Conservation (phyloP, 1,140 invertebrate genomes). For the Oedothorax gibbosus region DNA sequence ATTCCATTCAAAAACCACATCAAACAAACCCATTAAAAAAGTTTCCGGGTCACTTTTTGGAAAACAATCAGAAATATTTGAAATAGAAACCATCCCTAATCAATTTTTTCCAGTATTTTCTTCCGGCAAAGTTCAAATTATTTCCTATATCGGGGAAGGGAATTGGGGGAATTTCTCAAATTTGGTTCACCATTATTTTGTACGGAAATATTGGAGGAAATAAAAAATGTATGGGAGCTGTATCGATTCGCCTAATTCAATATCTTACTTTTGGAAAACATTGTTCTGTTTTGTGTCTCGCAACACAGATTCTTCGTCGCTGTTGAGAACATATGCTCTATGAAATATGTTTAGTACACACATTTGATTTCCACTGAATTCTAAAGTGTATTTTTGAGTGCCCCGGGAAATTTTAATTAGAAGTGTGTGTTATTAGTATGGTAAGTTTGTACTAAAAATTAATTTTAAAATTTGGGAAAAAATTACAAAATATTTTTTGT, state of each 20-base stretch:
- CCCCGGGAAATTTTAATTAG: no score
- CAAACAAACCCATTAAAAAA: no score
- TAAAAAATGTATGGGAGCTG: conserved; percentile 1
- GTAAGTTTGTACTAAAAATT: no score
- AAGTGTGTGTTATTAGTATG: no score
- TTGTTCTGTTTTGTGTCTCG: not conserved
- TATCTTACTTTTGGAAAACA: not conserved
- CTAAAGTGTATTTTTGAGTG: no score
- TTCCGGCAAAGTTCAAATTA: conserved; percentile 1
- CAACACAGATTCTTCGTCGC: no score
- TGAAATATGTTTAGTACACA: no score
- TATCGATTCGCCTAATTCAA: not conserved
- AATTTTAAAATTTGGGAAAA: no score
- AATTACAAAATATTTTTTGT: no score
- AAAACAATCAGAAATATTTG: conserved; percentile 23
- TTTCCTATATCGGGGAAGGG: not conserved
- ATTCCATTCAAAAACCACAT: not conserved
- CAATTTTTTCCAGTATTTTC: not conserved
- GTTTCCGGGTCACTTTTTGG: not conserved
- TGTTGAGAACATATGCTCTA: no score
- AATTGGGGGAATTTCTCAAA: conserved; percentile 16
- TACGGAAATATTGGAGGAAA: not conserved
- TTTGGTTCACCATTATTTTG: not conserved
- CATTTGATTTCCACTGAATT: no score
- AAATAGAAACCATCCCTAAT: not conserved